phyloP scores from a whole-genome alignment of 2,113 vertebrate genomes.

The Semnornis frantzii region DNA sequence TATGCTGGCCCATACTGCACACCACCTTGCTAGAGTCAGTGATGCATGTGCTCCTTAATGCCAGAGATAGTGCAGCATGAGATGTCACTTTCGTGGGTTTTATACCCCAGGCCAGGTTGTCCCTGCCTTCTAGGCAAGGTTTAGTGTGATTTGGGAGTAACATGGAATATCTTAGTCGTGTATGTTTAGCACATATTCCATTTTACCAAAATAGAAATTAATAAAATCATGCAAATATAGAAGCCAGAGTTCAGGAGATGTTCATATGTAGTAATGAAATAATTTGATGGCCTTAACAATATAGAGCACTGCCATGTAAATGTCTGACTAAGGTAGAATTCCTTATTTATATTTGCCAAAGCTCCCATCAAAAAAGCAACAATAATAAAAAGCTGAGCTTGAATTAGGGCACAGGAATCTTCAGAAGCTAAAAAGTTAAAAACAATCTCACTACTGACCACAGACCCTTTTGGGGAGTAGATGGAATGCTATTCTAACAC shows the following conservation, averaged over 20 bases:
- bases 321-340: background rate
- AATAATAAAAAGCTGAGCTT: background rate
- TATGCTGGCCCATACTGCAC: too few species aligned
- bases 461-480: background rate
- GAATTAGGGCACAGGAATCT: background rate
- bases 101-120: too few species aligned
- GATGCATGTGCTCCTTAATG: too few species aligned
- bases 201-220: background rate
- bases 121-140: too few species aligned
- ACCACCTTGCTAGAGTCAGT: too few species aligned
- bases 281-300: background rate
- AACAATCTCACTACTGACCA: background rate
- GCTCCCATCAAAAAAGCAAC: background rate
- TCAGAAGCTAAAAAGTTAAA: background rate
- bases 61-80: too few species aligned
- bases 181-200: too few species aligned
- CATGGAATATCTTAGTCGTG: too few species aligned
- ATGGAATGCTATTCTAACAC: background rate
- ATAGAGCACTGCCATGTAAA: background rate
- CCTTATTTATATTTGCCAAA: background rate
- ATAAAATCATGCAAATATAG: background rate
- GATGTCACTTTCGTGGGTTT: too few species aligned
- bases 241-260: background rate
- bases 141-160: too few species aligned
- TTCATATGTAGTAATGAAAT: background rate